Conservation (phyloP, 1,140 invertebrate species). For the Galleria mellonella region DNA sequence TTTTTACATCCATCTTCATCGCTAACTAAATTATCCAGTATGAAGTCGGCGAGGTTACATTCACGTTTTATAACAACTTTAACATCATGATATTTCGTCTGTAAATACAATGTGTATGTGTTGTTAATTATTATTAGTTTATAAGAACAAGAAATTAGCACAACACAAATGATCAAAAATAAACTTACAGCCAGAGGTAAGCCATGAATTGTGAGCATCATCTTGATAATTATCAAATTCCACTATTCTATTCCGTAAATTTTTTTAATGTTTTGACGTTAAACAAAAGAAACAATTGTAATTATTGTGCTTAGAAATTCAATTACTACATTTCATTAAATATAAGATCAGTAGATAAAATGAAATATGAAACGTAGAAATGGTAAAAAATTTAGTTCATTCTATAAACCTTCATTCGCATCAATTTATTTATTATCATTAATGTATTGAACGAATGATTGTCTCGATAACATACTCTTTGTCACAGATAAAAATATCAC, state of each 20-base stretch:
- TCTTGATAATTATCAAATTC: slow-evolving; percentile 28
- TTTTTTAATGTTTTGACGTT: not conserved
- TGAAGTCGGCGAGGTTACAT: slow-evolving; percentile 52
- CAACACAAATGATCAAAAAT: not conserved
- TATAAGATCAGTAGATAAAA: too few species aligned
- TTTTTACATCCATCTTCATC: slow-evolving; percentile 41
- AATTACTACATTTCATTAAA: too few species aligned
- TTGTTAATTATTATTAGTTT: not conserved
- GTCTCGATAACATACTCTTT: too few species aligned
- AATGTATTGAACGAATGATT: too few species aligned
- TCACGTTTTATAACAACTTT: slow-evolving; percentile 44
- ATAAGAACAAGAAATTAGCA: not conserved
- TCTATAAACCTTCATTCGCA: too few species aligned
- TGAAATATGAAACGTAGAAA: too few species aligned
- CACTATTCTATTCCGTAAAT: not conserved
- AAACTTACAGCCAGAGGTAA: slow-evolving; percentile 33
- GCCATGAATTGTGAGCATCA: slow-evolving; percentile 52
- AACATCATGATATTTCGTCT: slow-evolving; percentile 50
- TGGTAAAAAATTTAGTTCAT: too few species aligned
- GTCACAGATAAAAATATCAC: too few species aligned
- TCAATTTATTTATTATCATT: too few species aligned
- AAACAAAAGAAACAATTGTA: not conserved
- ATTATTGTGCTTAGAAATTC: too few species aligned
- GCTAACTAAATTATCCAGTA: slow-evolving; percentile 40
- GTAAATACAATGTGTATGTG: slow-evolving; percentile 14